These are phyloP conservation scores for Proctacanthus coquilletti DNA, from an alignment of 1,140 invertebrate species.

Conservation along the genomic window DNA sequence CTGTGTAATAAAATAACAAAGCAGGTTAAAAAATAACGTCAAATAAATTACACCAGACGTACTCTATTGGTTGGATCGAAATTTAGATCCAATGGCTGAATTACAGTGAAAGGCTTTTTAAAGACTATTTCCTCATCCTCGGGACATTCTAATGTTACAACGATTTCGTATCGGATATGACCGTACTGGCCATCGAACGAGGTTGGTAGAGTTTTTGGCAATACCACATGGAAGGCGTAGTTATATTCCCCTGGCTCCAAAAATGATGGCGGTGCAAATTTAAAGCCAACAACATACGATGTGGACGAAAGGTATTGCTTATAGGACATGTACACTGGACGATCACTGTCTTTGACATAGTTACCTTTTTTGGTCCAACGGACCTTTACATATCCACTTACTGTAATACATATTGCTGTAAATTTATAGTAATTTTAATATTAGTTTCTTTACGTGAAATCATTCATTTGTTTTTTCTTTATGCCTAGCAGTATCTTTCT, in stretches of 20 bases:
- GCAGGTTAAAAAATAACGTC: background rate
- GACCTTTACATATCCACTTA: slow-evolving; percentile 29
- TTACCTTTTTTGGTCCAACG: slow-evolving; percentile 29
- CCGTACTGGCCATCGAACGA: slow-evolving; percentile 60
- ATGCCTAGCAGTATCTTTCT: no score
- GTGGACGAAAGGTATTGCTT: slow-evolving; percentile 25
- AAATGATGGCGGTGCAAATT: slow-evolving; percentile 9
- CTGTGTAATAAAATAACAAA: slow-evolving; percentile 28
- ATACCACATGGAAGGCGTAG: slow-evolving; percentile 40
- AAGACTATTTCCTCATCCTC: slow-evolving; percentile 59
- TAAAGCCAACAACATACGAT: slow-evolving; percentile 24
- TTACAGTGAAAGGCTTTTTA: slow-evolving; percentile 56
- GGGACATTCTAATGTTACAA: slow-evolving; percentile 50
- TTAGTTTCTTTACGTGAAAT: no score
- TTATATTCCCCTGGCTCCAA: slow-evolving; percentile 38
- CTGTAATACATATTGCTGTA: slow-evolving; percentile 26
- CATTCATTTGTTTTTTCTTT: no score
- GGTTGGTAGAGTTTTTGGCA: slow-evolving; percentile 44
- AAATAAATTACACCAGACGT: slow-evolving; percentile 4
- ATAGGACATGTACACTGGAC: slow-evolving; percentile 26
- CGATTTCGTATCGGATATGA: slow-evolving; percentile 50
- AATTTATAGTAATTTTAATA: no score
- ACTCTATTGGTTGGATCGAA: slow-evolving; percentile 31
- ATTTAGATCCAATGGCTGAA: slow-evolving; percentile 60
- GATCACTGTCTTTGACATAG: slow-evolving; percentile 27